These are phyloP conservation scores for Hippocampus kuda DNA, from an alignment of 2,797 vertebrate species.

Conservation along the genomic window DNA sequence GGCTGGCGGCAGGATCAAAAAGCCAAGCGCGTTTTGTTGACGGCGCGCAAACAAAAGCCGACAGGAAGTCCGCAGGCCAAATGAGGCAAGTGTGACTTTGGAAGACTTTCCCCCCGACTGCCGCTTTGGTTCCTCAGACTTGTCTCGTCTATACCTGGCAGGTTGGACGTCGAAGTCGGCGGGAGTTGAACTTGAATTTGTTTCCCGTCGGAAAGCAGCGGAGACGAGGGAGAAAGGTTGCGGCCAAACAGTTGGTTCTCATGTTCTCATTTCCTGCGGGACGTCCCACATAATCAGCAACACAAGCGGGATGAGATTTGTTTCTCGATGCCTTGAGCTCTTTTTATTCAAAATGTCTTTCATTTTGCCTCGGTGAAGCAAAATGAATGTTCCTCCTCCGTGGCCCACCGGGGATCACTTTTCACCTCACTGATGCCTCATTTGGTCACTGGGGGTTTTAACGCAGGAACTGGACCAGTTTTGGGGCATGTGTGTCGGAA, in stretches of 20 bases:
- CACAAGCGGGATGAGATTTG: background rate
- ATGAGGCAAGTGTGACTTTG: background rate
- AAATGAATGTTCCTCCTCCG: conserved; percentile 27
- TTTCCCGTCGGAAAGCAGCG: background rate
- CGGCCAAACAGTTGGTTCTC: conserved; percentile 8
- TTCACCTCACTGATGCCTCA: conserved; percentile 65
- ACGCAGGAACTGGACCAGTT: conserved; percentile 50
- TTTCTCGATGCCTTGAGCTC: background rate
- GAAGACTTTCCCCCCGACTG: background rate
- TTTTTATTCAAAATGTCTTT: background rate
- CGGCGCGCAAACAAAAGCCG: background rate
- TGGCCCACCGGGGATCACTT: conserved; percentile 49
- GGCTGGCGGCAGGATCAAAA: conserved; percentile 4
- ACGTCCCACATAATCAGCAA: background rate
- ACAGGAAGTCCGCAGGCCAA: background rate
- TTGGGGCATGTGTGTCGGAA: conserved; percentile 29
- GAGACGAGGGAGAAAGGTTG: background rate
- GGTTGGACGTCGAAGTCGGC: background rate
- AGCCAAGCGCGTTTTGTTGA: background rate
- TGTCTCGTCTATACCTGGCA: background rate
- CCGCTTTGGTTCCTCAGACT: no score
- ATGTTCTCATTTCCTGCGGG: conserved; percentile 2
- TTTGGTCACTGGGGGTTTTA: conserved; percentile 60
- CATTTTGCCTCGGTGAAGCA: background rate
- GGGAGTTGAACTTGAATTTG: background rate